Conservation (phyloP, 1,140 invertebrate genomes). For the Dryas iulia region DNA sequence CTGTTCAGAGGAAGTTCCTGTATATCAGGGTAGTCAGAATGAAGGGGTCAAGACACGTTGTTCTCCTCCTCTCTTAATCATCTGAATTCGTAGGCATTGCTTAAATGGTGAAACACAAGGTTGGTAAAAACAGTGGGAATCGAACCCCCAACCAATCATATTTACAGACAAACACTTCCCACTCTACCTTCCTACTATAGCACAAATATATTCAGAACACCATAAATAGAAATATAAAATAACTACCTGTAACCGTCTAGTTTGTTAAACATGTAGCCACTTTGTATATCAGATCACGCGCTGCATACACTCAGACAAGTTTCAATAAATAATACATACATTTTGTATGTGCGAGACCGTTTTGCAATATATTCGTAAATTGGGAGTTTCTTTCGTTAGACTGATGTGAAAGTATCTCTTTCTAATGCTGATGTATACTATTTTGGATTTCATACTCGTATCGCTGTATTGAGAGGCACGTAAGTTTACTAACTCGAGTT, state of each 20-base stretch:
- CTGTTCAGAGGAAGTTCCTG: too few relatives aligned
- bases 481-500: not conserved
- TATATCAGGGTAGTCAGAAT: too few relatives aligned
- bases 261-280: not conserved
- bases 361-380: constrained; percentile 21
- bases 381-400: constrained; percentile 18
- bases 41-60: too few relatives aligned
- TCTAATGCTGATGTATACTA: constrained; percentile 4
- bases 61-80: too few relatives aligned
- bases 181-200: too few relatives aligned
- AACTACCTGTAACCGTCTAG: not conserved
- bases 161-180: too few relatives aligned
- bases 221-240: not conserved
- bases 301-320: constrained; percentile 16
- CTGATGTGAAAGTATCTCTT: constrained; percentile 9
- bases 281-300: constrained; percentile 12
- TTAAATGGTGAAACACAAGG: too few relatives aligned
- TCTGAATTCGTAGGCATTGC: too few relatives aligned
- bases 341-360: constrained; percentile 12
- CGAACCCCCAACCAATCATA: too few relatives aligned
- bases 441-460: constrained; percentile 1
- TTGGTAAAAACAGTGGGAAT: too few relatives aligned
- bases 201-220: too few relatives aligned
- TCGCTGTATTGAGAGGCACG: not conserved
- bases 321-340: constrained; percentile 18